A percentile compares a stretch with the other conserved stretches of the same genome.
These are phyloP conservation scores for Pinctada fucata DNA, from an alignment of 2,888 invertebrate genomes.

Conservation along the genomic window DNA sequence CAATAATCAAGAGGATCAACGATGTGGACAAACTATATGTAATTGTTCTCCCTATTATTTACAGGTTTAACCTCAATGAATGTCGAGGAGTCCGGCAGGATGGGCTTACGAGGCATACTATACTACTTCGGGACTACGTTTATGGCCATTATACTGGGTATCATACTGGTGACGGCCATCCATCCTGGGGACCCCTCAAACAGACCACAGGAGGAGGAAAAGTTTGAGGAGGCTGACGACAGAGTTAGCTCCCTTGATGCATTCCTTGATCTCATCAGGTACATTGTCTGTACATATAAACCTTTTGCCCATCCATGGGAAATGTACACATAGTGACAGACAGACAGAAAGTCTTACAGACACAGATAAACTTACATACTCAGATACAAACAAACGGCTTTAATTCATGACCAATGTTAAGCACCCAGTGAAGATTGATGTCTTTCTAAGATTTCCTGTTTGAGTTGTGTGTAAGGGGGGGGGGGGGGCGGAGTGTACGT, in stretches of 20 bases:
- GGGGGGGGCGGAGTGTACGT: too few relatives aligned
- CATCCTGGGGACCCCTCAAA: slow-evolving; percentile 81
- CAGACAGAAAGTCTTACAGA: too few relatives aligned
- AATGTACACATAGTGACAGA: background rate
- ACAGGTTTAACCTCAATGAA: slow-evolving; percentile 83
- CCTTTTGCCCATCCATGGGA: background rate
- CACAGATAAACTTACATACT: too few relatives aligned
- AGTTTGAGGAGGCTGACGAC: slow-evolving; percentile 46
- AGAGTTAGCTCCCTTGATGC: slow-evolving; percentile 80
- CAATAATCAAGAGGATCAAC: too few relatives aligned
- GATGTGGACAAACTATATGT: too few relatives aligned
- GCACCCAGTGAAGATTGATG: too few relatives aligned
- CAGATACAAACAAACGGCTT: too few relatives aligned
- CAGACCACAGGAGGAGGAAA: slow-evolving; percentile 50
- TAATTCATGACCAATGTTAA: too few relatives aligned
- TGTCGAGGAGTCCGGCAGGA: slow-evolving; percentile 82
- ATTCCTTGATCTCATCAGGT: slow-evolving; percentile 81
- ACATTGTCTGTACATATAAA: slow-evolving; percentile 15
- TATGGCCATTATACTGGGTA: slow-evolving; percentile 82
- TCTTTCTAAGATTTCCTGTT: too few relatives aligned
- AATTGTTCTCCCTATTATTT: too few relatives aligned
- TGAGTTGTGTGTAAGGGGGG: too few relatives aligned
- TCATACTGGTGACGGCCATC: slow-evolving; percentile 81
- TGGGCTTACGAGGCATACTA: slow-evolving; percentile 82
- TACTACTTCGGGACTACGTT: slow-evolving; percentile 84